Conservation (phyloP, 2,797 vertebrate genomes). For the Peromyscus aztecus region DNA sequence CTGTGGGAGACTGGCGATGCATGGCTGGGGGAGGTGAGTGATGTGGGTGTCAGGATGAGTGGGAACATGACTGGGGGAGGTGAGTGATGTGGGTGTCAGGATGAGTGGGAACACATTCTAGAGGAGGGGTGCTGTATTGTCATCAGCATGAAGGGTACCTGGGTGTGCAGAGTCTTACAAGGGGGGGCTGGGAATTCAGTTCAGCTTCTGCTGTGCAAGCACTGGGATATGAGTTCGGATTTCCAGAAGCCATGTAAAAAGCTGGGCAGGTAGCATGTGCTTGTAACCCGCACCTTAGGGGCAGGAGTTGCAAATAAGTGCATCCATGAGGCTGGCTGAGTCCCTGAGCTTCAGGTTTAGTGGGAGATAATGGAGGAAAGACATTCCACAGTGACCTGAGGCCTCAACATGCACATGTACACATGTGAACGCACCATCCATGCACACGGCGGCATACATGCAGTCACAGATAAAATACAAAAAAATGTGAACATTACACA, state of each 20-base stretch:
- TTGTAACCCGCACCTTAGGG: not conserved
- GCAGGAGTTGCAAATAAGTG: not conserved
- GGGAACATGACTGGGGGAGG: fast-evolving
- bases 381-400: not conserved
- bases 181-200: not conserved
- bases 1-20: no score
- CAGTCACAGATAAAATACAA: not conserved
- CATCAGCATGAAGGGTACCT: not conserved
- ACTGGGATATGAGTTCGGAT: not conserved
- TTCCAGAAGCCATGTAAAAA: not conserved
- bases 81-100: no score
- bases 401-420: not conserved
- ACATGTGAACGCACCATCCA: not conserved
- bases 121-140: not conserved
- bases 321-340: not conserved
- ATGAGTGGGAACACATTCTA: not conserved
- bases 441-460: not conserved
- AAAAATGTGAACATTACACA: not conserved
- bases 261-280: not conserved
- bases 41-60: no score
- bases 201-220: not conserved
- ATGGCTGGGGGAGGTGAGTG: fast-evolving
- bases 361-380: not conserved
- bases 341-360: not conserved
- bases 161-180: not conserved